Base-by-base conservation (phyloP, 2,888 invertebrate genomes). In the Pseudococcus longispinus region DNA sequence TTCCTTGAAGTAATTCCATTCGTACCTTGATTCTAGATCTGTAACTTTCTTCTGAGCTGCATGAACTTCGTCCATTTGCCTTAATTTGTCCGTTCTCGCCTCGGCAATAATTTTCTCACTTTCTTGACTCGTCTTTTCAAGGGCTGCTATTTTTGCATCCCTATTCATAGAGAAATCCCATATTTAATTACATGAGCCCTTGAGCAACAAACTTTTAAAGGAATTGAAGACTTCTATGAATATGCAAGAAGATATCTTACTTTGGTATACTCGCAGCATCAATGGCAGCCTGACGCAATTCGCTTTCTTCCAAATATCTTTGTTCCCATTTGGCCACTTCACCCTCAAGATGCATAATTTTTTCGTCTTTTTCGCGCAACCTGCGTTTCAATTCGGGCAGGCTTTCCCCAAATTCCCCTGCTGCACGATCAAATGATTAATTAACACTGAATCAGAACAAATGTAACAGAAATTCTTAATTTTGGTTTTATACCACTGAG, bases 41-140 rank as follows among this genome's bases (percentile, higher is more conserved):
- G 96, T 95, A n/a, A 95, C 93, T 90, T 95, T 95, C 90, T 95
- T 95, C 91, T 96, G 95, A 9, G 96, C 95, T 13, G 94, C 94
- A 90, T 96, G 96, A 37, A 96, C 93, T 90, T 96, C 96, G 90
- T 96, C 96, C 95, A 97, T 95, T 90, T 96, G 96, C 84, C 95
- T 93, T 90, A 96, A 94, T 91, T 96, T 96, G 90, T 97, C 96
- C 88, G 93, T 94, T 89, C 96, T 93, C 8, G 96, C 96, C 91
- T 96, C 96, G 0, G 96, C 95, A 91, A 96, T 96, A 85, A 96
- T 91, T 89, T 95, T 94, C 90, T 96, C 96, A 1, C 95, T 95
- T 90, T 96, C 96, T 89, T 95, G 95, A 88, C 95, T 95, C 3
- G 95, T 95, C 90, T 95, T 95, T 90, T 96, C 95, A 88, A 96